Conservation (phyloP, 2,797 vertebrate genomes). For the Pristis pectinata region DNA sequence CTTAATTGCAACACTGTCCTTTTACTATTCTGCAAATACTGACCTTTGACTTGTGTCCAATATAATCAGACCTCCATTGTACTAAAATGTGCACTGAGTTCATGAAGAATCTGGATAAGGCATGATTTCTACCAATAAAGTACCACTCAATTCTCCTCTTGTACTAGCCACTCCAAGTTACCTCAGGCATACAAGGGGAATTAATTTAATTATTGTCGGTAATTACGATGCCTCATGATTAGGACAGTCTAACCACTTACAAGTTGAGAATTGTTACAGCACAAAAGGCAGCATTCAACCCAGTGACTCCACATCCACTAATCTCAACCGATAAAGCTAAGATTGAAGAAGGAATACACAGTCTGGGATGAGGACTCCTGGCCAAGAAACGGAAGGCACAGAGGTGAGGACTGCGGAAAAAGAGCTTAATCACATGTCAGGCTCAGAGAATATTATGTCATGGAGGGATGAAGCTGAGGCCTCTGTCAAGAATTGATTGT, state of each 20-base stretch:
- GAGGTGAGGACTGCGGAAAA: no score
- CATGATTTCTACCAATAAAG: not conserved
- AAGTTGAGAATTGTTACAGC: no score
- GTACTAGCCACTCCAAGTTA: not conserved
- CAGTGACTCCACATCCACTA: not conserved
- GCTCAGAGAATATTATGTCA: no score
- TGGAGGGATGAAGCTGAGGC: no score
- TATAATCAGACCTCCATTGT: not conserved
- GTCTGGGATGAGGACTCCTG: no score
- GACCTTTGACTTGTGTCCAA: not conserved
- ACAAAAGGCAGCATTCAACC: no score
- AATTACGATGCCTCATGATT: not conserved
- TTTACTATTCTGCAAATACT: not conserved
- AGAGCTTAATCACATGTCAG: no score
- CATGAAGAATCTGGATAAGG: not conserved
- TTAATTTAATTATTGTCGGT: not conserved
- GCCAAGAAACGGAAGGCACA: no score
- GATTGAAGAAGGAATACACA: no score
- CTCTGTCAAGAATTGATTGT: no score
- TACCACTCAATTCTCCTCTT: not conserved
- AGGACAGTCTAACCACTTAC: not conserved
- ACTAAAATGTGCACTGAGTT: not conserved
- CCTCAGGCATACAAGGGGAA: not conserved
- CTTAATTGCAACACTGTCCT: not conserved
- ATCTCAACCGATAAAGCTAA: not conserved